These are phyloP conservation scores for Holacanthella duospinosa DNA, from an alignment of 2,888 invertebrate genomes.

Conservation along the genomic window DNA sequence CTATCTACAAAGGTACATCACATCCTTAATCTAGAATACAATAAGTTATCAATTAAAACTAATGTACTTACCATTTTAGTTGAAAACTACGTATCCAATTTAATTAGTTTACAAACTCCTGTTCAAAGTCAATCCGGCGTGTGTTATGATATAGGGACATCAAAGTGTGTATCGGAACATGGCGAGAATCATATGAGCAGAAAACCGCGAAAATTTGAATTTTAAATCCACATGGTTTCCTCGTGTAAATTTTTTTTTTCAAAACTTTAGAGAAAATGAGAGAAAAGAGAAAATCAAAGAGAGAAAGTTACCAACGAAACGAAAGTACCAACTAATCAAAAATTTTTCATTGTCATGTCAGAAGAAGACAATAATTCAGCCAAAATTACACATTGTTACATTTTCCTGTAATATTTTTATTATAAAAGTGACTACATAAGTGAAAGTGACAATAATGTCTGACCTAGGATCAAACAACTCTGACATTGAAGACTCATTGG, in stretches of 20 bases:
- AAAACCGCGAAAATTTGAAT: too few species aligned
- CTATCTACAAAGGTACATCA: not conserved
- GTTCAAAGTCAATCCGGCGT: not conserved
- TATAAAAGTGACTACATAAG: too few species aligned
- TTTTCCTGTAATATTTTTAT: too few species aligned
- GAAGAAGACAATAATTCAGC: not conserved
- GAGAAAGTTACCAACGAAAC: not conserved
- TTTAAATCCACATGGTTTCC: too few species aligned
- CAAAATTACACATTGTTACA: not conserved
- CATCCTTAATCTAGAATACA: too few species aligned
- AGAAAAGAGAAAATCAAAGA: too few species aligned
- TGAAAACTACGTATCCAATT: not conserved
- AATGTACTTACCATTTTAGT: not conserved
- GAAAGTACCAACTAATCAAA: not conserved
- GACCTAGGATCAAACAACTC: not conserved
- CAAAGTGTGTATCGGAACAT: not conserved
- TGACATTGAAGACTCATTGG: not conserved
- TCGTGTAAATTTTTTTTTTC: too few species aligned
- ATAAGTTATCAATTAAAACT: not conserved
- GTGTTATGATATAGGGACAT: not conserved
- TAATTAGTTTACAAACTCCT: not conserved
- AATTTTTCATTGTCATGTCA: not conserved
- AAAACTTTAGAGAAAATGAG: too few species aligned
- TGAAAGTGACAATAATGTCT: not conserved
- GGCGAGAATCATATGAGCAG: too few species aligned